Base-by-base conservation (phyloP, 2,113 vertebrate genomes). In the Heptranchias perlo region DNA sequence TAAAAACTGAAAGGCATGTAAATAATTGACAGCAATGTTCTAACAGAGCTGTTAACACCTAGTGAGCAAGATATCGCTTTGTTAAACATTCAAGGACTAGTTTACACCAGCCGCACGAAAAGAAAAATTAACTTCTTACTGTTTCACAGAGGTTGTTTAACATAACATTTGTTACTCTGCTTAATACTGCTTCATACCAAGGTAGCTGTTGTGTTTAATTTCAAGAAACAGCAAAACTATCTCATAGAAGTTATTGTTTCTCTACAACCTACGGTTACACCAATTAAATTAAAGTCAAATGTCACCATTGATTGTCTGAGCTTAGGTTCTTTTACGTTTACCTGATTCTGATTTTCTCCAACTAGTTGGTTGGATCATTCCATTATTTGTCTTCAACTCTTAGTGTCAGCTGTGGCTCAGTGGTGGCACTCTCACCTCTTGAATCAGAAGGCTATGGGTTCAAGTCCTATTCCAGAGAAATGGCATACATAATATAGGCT, bases 11-110 rank as follows among this genome's bases (percentile, higher is more conserved):
- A 93, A 93, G 89, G 58, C 16, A 93, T 93, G 89, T 93, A 93
- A 93, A 93, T 93, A 62, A 93, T 62, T 93, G 58, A 93, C 58
- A 62, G 58, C 54, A 93, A 93, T 93, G 89, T 93, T 93, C 89
- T 23, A 64, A 62, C 58, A 93, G 58, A 93, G 14, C n/a, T 93
- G 89, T 93, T 93, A 93, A 62, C 89, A 93, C 89, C 89, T 93
- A 93, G n/a, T 44, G 58, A n/a, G 58, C 58, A 93, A 62, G n/a
- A 64, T 21, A 11, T n/a, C 54, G n/a, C 58, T 64, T 62, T 93
- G 89, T 93, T 93, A 93, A 93, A 62, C 89, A 93, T 93, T 93
- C 89, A 93, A 93, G 16, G 87, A 91, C 4, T 89, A 49, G 23
- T 89, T 91, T 58, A 54, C 87, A 91, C 7, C 58, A 21, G 16